Conservation (phyloP, 2,797 vertebrate genomes). For the Micromesistius poutassou region DNA sequence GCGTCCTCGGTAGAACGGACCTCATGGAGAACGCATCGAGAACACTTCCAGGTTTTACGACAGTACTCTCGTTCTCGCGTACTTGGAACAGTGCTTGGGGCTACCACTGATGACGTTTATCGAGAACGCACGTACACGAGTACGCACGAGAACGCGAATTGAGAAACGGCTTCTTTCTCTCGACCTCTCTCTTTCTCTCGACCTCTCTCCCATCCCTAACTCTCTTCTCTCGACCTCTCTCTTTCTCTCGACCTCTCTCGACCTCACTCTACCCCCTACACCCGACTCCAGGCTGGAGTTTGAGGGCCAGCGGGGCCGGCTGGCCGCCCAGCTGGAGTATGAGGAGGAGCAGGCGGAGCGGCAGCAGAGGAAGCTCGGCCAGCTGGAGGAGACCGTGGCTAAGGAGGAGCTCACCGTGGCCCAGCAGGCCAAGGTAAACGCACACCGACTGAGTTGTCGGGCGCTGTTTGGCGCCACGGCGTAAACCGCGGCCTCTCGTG, state of each 20-base stretch:
- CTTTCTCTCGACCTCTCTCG: not conserved
- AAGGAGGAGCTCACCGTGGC: conserved; percentile 67
- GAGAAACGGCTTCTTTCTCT: no score
- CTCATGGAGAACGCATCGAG: no score
- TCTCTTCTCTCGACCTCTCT: not conserved
- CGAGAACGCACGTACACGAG: no score
- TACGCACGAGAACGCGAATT: no score
- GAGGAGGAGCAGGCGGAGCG: conserved; percentile 76
- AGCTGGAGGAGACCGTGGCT: conserved; percentile 66
- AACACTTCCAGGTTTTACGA: no score
- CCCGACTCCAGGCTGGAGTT: conserved; percentile 81
- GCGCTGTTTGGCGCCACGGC: no score
- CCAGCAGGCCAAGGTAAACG: conserved; percentile 74
- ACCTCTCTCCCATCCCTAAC: not conserved
- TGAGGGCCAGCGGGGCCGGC: conserved; percentile 80
- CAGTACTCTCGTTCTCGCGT: no score
- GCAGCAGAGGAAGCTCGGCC: conserved; percentile 58
- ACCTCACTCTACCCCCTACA: not conserved
- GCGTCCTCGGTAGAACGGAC: no score
- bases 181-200: no score
- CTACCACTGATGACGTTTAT: no score
- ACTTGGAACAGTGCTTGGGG: no score
- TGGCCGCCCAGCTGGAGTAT: conserved; percentile 83
- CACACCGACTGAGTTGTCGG: not conserved
- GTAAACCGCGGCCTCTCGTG: no score